phyloP scores from a whole-genome alignment of 2,113 vertebrate species.

The Sorex araneus region DNA sequence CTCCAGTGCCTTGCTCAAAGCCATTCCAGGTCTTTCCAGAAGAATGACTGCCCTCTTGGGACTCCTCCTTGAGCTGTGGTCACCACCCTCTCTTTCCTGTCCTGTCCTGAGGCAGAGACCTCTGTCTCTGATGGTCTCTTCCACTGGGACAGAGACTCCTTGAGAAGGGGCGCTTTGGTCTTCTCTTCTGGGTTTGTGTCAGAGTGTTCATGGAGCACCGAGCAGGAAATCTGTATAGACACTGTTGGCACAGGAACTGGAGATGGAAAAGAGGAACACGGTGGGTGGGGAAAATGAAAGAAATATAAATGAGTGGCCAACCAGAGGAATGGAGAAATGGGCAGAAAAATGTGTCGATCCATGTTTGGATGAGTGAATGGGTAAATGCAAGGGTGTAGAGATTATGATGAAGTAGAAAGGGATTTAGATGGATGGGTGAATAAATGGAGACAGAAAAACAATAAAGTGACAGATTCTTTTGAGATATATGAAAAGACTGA shows the following conservation, averaged over 20 bases:
- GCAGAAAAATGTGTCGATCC: not conserved
- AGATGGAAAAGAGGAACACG: not conserved
- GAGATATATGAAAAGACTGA: too few species aligned
- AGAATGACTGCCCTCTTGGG: not conserved
- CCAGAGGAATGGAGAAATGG: not conserved
- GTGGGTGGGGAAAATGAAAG: not conserved
- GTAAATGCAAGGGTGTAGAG: not conserved
- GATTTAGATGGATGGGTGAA: not conserved
- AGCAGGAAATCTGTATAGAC: too few species aligned
- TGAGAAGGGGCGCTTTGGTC: not conserved
- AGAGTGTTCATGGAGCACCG: not conserved
- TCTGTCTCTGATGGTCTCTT: not conserved
- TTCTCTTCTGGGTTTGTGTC: not conserved
- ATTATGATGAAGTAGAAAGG: not conserved
- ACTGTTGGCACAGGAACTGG: not conserved
- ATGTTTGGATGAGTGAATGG: not conserved
- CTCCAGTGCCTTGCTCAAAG: not conserved
- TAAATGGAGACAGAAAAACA: not conserved
- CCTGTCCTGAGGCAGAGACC: not conserved
- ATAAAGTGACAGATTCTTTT: not conserved
- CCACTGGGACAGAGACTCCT: not conserved
- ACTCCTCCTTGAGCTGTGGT: accelerated
- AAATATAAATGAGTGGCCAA: not conserved
- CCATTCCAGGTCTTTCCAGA: not conserved
- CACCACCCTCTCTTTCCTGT: too few species aligned